phyloP scores from a whole-genome alignment of 2,888 invertebrate species.

The Polydrusus pterygomalis region DNA sequence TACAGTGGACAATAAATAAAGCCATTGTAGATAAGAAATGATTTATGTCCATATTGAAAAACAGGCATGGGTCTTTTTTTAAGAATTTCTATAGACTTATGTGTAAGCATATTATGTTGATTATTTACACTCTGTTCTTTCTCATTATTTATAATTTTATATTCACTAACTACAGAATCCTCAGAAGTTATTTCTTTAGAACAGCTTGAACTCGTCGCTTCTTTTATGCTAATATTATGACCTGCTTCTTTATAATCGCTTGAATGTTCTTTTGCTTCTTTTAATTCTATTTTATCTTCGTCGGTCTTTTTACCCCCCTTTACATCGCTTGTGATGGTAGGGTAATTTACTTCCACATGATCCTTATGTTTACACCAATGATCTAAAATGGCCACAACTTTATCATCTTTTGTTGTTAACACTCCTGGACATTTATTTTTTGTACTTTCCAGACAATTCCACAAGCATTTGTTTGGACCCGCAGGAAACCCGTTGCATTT shows the following conservation, averaged over 20 bases:
- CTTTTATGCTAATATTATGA: too few relatives aligned
- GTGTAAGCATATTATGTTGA: neutral
- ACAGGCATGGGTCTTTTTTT: neutral
- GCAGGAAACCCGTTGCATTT: neutral
- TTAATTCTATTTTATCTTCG: neutral
- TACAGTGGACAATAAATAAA: neutral
- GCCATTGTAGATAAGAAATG: neutral
- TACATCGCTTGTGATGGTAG: neutral
- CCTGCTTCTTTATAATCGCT: too few relatives aligned
- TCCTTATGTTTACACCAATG: neutral
- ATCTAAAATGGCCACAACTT: neutral
- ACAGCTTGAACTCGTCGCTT: too few relatives aligned
- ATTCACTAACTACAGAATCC: too few relatives aligned
- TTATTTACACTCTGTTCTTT: too few relatives aligned
- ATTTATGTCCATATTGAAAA: neutral
- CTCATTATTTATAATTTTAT: too few relatives aligned
- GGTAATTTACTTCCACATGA: neutral
- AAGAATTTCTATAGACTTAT: neutral
- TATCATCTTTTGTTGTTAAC: neutral
- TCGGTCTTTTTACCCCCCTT: neutral
- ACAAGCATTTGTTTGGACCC: neutral
- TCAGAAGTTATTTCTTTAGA: too few relatives aligned
- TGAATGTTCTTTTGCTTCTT: too few relatives aligned
- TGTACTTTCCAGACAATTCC: neutral
- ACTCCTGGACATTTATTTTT: neutral